phyloP scores from a whole-genome alignment of 2,888 invertebrate genomes.

The Orthosia incerta region DNA sequence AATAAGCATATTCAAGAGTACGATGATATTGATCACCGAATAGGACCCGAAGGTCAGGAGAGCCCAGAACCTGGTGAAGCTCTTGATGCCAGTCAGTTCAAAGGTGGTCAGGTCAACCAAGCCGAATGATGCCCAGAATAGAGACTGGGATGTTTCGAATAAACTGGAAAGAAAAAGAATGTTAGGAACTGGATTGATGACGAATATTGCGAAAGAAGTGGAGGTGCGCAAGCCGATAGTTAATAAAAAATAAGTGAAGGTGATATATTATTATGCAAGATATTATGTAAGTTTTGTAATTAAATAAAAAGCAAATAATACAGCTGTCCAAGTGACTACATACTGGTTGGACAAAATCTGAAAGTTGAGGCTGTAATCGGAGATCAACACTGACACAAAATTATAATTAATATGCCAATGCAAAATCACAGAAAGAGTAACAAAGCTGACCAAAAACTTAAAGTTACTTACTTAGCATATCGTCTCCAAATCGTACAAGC shows the following conservation, averaged over 20 bases:
- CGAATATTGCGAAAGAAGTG: not conserved
- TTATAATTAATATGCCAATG: no score
- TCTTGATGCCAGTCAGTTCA: conserved; percentile 98
- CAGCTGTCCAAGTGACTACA: no score
- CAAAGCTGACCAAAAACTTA: no score
- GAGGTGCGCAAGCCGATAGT: no score
- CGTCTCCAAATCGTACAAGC: conserved; percentile 96
- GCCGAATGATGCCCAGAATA: conserved; percentile 99
- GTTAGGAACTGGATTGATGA: not conserved
- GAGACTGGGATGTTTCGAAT: conserved; percentile 99
- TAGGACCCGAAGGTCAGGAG: conserved; percentile 99
- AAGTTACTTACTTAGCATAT: conserved; percentile 96
- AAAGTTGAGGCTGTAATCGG: no score
- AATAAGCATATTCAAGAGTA: conserved; percentile 98
- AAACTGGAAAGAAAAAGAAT: conserved; percentile 92
- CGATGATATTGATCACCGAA: conserved; percentile 99
- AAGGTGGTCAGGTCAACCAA: conserved; percentile 98
- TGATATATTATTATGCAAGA: no score
- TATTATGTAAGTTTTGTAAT: no score
- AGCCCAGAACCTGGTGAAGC: conserved; percentile 99
- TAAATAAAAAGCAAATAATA: no score
- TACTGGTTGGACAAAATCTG: no score
- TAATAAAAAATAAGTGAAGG: no score
- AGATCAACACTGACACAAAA: no score
- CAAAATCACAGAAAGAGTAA: no score